These are phyloP conservation scores for Callopanchax toddi DNA, from an alignment of 2,113 vertebrate species.

Conservation along the genomic window DNA sequence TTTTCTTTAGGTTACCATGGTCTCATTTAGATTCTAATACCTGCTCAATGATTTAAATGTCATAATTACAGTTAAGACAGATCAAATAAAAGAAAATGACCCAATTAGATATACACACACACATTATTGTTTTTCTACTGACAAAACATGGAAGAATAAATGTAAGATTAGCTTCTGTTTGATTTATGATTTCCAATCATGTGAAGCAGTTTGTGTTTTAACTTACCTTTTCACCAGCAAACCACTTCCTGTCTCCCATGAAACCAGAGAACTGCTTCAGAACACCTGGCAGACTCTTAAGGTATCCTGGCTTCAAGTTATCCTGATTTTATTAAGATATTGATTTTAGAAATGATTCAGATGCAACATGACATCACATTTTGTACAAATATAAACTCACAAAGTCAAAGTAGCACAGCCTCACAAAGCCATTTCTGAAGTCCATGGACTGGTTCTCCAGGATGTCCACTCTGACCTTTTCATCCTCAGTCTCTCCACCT, in stretches of 20 bases:
- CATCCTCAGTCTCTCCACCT: conserved; percentile 89
- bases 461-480: conserved; percentile 83
- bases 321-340: conserved; percentile 74
- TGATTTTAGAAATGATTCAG: background rate
- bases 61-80: too few species aligned
- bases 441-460: conserved; percentile 92
- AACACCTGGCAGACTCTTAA: conserved; percentile 74
- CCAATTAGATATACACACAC: too few species aligned
- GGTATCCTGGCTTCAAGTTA: conserved; percentile 78
- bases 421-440: conserved; percentile 85
- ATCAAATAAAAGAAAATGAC: too few species aligned
- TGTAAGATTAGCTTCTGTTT: too few species aligned
- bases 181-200: background rate
- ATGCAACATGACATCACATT: background rate
- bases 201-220: background rate
- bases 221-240: conserved; percentile 88
- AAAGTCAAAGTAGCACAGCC: conserved; percentile 84
- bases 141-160: too few species aligned
- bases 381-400: conserved; percentile 80
- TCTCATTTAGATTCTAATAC: too few species aligned
- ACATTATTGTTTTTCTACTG: too few species aligned
- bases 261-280: conserved; percentile 87
- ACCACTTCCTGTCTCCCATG: conserved; percentile 86
- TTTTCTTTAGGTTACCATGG: too few species aligned
- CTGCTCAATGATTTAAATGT: too few species aligned